phyloP scores from a whole-genome alignment of 2,113 vertebrate genomes.

The Apistogramma diplotaenia region DNA sequence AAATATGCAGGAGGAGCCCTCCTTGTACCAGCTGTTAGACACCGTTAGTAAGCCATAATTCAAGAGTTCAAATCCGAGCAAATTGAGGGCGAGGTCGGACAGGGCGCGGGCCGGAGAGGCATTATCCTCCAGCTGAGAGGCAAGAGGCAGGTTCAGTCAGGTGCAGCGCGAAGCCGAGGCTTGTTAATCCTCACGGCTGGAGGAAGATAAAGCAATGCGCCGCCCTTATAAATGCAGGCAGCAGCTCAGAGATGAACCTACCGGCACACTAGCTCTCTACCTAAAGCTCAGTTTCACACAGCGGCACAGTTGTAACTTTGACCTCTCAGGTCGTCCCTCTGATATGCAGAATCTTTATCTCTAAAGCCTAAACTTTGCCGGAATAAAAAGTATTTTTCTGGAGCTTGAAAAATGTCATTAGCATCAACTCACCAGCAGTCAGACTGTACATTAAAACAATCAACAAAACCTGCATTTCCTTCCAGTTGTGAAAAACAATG shows the following conservation, averaged over 20 bases:
- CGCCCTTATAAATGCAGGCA: constrained; percentile 19
- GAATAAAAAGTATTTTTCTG: no score
- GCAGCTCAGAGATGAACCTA: background rate
- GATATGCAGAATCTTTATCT: background rate
- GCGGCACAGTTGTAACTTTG: background rate
- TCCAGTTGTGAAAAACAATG: background rate
- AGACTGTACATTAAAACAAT: background rate
- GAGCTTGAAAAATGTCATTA: background rate
- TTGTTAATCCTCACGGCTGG: constrained; percentile 61
- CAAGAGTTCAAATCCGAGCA: constrained; percentile 68
- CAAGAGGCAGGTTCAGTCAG: constrained; percentile 64
- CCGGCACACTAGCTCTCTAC: background rate
- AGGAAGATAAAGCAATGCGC: constrained; percentile 27
- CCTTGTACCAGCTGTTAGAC: constrained; percentile 70
- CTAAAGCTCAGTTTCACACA: background rate
- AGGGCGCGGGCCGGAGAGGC: constrained; percentile 52
- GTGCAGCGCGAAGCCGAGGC: constrained; percentile 41
- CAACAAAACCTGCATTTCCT: background rate
- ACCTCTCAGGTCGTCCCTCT: background rate
- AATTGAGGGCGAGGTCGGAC: constrained; percentile 66
- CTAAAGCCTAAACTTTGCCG: background rate
- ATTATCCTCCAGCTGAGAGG: constrained; percentile 58
- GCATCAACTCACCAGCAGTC: background rate
- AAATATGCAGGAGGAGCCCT: constrained; percentile 70
- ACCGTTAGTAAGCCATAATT: constrained; percentile 67